Evolutionary conservation across 2,797 vertebrate genomes (phyloP).

Genomic region (Lagothrix lagotricha): DNA sequence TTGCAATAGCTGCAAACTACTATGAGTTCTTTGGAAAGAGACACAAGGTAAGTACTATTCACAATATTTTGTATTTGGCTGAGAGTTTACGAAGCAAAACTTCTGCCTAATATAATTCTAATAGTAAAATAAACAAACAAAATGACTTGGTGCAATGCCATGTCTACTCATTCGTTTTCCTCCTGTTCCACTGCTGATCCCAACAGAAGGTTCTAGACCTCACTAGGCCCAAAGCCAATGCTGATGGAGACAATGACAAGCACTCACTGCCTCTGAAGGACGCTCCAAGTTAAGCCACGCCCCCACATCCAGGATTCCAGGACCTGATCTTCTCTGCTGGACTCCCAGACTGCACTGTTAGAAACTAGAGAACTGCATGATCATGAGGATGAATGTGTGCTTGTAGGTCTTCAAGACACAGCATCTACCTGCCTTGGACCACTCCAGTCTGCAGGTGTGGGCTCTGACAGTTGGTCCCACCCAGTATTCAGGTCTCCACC

Average conservation of each 20-base stretch:
- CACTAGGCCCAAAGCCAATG: background rate
- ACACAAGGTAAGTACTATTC: background rate
- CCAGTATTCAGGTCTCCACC: background rate
- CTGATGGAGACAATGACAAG: background rate
- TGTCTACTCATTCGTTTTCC: background rate
- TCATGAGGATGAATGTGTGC: background rate
- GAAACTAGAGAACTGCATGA: background rate
- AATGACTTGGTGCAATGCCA: background rate
- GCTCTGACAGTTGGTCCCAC: background rate
- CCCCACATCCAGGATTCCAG: accelerated
- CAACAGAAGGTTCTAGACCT: background rate
- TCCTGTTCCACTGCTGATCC: background rate
- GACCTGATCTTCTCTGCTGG: background rate
- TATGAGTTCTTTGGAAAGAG: background rate
- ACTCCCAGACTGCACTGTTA: background rate
- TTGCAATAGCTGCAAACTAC: background rate
- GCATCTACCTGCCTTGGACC: background rate
- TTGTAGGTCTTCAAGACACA: background rate
- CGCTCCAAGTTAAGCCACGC: background rate
- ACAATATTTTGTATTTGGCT: background rate
- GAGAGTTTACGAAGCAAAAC: background rate
- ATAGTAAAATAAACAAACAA: background rate
- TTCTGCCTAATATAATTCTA: background rate
- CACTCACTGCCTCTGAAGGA: background rate
- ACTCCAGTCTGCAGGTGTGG: background rate